Percentiles rank a stretch among this genome's conserved stretches.
Evolutionary conservation across 1,140 invertebrate genomes (phyloP).

Genomic region (Drosophila ercepeae): DNA sequence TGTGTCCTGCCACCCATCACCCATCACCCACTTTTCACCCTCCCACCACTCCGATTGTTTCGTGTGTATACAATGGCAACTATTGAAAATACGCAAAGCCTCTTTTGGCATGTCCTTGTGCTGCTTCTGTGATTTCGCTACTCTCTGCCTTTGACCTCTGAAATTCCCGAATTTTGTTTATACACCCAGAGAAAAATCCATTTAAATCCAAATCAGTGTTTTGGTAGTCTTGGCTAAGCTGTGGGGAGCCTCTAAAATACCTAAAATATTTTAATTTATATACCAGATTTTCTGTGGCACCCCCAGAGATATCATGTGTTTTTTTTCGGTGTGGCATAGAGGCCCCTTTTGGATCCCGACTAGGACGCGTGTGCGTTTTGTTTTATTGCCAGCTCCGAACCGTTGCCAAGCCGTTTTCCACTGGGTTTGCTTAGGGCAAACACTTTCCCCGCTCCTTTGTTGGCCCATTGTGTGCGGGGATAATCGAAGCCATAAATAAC

Average conservation of each 20-base stretch:
- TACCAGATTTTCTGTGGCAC: neutral
- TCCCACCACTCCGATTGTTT: conserved; percentile 51
- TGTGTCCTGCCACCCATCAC: conserved; percentile 14
- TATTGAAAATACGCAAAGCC: conserved; percentile 81
- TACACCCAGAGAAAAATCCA: neutral
- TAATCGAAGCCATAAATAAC: conserved; percentile 83
- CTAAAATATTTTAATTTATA: neutral
- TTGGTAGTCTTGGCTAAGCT: neutral
- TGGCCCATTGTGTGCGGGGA: conserved; percentile 71
- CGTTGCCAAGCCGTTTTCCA: conserved; percentile 60
- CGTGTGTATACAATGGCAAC: conserved; percentile 70
- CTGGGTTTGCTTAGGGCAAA: conserved; percentile 61
- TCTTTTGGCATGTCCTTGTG: conserved; percentile 77
- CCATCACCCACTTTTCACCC: neutral
- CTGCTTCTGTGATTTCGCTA: conserved; percentile 75
- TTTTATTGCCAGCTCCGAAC: conserved; percentile 70
- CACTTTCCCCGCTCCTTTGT: conserved; percentile 66
- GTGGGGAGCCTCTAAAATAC: neutral
- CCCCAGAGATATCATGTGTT: neutral
- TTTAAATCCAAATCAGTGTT: neutral
- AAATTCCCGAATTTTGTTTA: conserved; percentile 37
- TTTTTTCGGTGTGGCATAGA: neutral
- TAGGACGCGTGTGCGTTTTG: conserved; percentile 71
- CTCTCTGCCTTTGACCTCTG: conserved; percentile 58
- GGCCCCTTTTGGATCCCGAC: conserved; percentile 4